Evolutionary conservation across 2,888 invertebrate genomes (phyloP), one percentile per base, ranked within the genome.

Genomic region (Andrena bicolor): DNA sequence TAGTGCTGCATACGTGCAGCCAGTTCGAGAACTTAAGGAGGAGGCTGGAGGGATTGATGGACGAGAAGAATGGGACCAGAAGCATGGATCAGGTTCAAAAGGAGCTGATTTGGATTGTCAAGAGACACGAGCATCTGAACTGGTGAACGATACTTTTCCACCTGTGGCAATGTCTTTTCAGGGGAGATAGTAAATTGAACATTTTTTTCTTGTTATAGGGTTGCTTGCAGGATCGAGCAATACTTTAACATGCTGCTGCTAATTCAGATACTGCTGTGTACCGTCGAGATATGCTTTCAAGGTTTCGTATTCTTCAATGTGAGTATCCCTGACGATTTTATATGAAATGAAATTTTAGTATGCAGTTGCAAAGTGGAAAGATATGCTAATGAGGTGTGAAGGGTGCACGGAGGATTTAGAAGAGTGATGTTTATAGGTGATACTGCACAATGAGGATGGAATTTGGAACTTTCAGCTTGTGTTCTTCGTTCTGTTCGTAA

Each of bases 401-500:
- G 4, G 41, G 41, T 35, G 41, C 4, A 13, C 10, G 13, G 13
- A 13, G 13, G 41, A 41, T 41, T n/a, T 8, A 28, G 16, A 26
- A 8, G 2, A n/a, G 0, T 2, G 48, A 10, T 5, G 1, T 1
- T 48, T n/a, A 2, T 10, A 79, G 80, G 49, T 65, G 48, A 65
- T 73, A 60, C 32, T 83, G 8, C 16, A 51, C 4, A 61, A 32
- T 2, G 28, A 66, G 2, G 23, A 32, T 0, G 75, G 68, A 7
- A 16, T 76, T 1, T 58, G 83, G 5, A 28, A 64, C 28, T 16
- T 86, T 3, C 84, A 86, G 61, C 23, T 89, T 13, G 2, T 76
- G 3, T 90, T 86, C 63, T 60, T 88, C 2, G 16, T 85, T 0
- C 69, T 86, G 3, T 86, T 82, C 23, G 58, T 78, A 2, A 13